Evolutionary conservation across 2,797 vertebrate species (phyloP), one percentile per base, ranked within the genome.

Genomic region (Lithobates pipiens): DNA sequence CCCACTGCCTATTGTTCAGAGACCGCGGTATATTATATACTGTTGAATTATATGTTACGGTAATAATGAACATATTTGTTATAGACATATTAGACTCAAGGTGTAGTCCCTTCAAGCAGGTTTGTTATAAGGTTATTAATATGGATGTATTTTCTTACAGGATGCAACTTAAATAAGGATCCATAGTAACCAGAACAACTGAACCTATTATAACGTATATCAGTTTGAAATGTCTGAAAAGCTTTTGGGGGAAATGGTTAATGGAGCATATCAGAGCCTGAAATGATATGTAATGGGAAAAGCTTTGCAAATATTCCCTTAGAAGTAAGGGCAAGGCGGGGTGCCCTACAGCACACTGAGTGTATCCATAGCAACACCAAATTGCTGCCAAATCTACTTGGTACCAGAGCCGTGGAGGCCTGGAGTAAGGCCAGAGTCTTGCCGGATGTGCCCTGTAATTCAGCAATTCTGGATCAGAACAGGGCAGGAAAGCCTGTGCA

Each of bases 381-480:
- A 83, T 54, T 70, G 15, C 76, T 87, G 81, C 86, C 86, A 87
- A 87, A 79, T 76, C 73, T 71, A 87, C 76, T 87, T n/a, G 46
- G 81, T 71, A 76, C 71, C 69, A 42, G 21, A 79, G 71, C 76
- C 29, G n/a, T 69, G 85, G 80, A 86, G 80, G 65, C 79, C 79
- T 86, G 86, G 86, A 83, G n/a, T 21, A 65, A 34, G 39, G 86
- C 86, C 86, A 87, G 57, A 29, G 76, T 83, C 81, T 81, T 87
- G 76, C 81, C 86, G 86, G 86, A 87, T 87, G 46, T 84, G 70
- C 78, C 76, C 76, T 84, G 86, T 76, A 83, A 87, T 87, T 87
- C 86, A 87, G 86, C 81, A 87, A 83, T 87, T 83, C 85, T 86
- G 85, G 85, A 86, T 86, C 81, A 80, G 76, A 70, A 69, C 67